Conservation (phyloP, 2,888 invertebrate species). For the Rosalia funebris region DNA sequence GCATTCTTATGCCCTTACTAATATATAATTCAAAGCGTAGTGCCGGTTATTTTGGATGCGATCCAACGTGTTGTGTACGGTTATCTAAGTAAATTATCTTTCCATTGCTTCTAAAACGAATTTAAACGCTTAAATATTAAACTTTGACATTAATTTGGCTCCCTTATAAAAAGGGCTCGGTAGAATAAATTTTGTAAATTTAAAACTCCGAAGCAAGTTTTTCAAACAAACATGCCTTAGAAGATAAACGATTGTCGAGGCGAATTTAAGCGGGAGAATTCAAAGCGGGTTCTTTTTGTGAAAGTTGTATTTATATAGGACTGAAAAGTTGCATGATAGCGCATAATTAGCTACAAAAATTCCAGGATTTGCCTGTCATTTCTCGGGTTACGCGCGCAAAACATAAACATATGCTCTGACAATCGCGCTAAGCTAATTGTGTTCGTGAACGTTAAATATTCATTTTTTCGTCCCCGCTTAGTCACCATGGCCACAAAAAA, state of each 20-base stretch:
- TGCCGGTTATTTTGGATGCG: not conserved
- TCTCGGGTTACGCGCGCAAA: not conserved
- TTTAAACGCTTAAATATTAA: slow-evolving; percentile 4
- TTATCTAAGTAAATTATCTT: slow-evolving; percentile 2
- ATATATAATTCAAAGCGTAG: not conserved
- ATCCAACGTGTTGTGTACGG: slow-evolving; percentile 1
- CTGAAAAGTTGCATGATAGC: slow-evolving; percentile 15
- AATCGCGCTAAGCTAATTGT: slow-evolving; percentile 18
- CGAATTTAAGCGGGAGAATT: slow-evolving; percentile 7
- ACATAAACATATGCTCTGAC: slow-evolving; percentile 15
- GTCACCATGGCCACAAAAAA: slow-evolving; percentile 1
- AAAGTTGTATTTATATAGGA: slow-evolving; percentile 16
- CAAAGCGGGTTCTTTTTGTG: slow-evolving; percentile 6
- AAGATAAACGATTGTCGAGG: slow-evolving; percentile 9
- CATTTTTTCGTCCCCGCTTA: slow-evolving; percentile 15
- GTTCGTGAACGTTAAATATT: slow-evolving; percentile 20
- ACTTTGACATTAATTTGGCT: slow-evolving; percentile 5
- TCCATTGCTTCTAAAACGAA: not conserved
- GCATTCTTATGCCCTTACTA: not conserved
- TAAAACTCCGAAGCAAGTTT: slow-evolving; percentile 9
- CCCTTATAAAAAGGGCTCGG: not conserved
- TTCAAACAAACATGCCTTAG: slow-evolving; percentile 8
- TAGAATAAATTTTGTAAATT: slow-evolving; percentile 10
- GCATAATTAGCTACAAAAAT: slow-evolving; percentile 7
- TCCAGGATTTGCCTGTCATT: slow-evolving; percentile 11